Evolutionary conservation across 2,888 invertebrate species (phyloP), one percentile per base, ranked within the genome.

Genomic region (Eudemis profundana): DNA sequence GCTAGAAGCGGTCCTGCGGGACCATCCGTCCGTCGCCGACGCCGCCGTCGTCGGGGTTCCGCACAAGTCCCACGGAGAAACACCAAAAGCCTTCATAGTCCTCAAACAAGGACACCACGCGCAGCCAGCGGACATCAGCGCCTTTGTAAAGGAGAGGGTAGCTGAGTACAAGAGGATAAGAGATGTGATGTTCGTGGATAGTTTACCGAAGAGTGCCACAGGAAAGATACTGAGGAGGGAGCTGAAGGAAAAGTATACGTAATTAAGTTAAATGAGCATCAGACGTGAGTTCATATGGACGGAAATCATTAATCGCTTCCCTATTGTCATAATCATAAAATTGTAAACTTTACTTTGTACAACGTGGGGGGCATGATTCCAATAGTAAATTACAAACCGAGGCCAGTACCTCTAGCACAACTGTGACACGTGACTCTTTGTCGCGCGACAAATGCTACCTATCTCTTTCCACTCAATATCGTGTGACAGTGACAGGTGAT

Each of bases 181-280:
- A 4, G 95, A 96, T 12, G 92, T 97, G 17, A 87, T 91, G n/a
- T 93, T 97, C 69, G 81, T 96, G 27, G 93, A 94, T 0, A 88
- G 88, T 65, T 94, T 97, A 72, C 97, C 97, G 0, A 97, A 96
- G 85, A 95, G 93, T 78, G 84, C 95, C 0, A 92, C 96, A 0
- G 97, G 97, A 0, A 97, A 97, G 86, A 96, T 97, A 74, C 83
- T 97, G 66, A 93, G 96, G 71, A 93, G 93, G 73, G 92, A 94
- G 68, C 84, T 96, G 59, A 93, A 92, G 75, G 87, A 83, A 0
- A 79, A 84, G 68, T 85, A 84, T 74, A 83, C 82, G 70, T 85
- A 75, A 54, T 23, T 33, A 10, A n/a, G n/a, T n/a, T n/a, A n/a
- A n/a, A n/a, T n/a, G n/a, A n/a, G n/a, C n/a, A n/a, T n/a, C n/a